These are phyloP conservation scores for Gallirallus australis DNA, from an alignment of 2,797 vertebrate species.

Conservation along the genomic window DNA sequence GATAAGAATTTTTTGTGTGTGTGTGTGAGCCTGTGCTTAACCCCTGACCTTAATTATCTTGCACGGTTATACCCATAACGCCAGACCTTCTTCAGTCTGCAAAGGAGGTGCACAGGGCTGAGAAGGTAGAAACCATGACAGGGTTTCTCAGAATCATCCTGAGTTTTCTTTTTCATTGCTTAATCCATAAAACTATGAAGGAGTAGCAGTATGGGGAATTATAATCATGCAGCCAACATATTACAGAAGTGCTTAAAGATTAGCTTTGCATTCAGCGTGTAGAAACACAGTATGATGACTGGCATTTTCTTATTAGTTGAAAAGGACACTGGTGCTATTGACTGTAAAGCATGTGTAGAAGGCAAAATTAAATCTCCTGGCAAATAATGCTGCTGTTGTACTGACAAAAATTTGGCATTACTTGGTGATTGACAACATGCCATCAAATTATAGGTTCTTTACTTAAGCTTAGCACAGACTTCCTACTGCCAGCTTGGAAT, in stretches of 20 bases:
- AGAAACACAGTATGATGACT: neutral
- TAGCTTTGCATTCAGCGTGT: neutral
- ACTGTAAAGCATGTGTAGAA: neutral
- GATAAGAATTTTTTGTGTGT: neutral
- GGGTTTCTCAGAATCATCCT: neutral
- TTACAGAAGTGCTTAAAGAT: neutral
- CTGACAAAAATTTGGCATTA: neutral
- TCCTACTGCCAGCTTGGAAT: neutral
- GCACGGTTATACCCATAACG: neutral
- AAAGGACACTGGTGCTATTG: neutral
- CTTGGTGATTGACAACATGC: neutral
- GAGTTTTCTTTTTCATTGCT: neutral
- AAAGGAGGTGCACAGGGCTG: neutral
- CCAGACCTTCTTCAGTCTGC: neutral
- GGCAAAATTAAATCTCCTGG: neutral
- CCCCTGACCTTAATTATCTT: neutral
- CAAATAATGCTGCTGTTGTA: neutral
- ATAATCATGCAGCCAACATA: fast-evolving
- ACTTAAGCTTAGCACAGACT: neutral
- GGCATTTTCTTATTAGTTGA: neutral
- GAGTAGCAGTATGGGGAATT: neutral
- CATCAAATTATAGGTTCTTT: neutral
- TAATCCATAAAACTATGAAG: neutral
- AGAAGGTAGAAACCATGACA: neutral
- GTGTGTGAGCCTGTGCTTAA: neutral